Conservation (phyloP, 2,113 vertebrate species). For the Daboia siamensis region DNA sequence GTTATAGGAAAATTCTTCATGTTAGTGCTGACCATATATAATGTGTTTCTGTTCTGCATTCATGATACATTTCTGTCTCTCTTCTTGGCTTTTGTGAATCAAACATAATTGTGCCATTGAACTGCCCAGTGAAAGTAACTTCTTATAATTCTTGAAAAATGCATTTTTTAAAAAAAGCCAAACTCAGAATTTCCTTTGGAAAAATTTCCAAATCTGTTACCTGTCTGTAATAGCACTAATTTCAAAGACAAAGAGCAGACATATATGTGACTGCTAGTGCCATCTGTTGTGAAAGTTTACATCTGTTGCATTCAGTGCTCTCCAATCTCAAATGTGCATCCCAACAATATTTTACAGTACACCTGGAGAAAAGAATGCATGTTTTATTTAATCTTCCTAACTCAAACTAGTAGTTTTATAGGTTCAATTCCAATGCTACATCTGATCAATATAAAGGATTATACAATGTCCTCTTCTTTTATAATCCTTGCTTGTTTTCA, state of each 20-base stretch:
- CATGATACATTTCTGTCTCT: neutral
- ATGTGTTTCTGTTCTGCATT: neutral
- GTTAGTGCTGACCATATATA: neutral
- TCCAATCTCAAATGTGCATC: neutral
- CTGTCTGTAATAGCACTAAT: neutral
- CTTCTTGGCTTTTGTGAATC: neutral
- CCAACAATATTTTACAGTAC: neutral
- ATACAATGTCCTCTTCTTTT: neutral
- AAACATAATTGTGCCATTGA: conserved; percentile 11
- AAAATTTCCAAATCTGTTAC: neutral
- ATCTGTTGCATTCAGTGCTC: neutral
- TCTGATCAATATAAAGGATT: neutral
- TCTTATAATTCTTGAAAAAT: neutral
- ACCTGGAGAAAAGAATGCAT: neutral
- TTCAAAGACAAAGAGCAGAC: neutral
- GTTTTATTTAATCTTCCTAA: neutral
- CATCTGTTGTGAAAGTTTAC: neutral
- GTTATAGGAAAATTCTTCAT: conserved; percentile 36
- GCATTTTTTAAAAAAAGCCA: neutral
- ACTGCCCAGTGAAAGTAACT: conserved; percentile 6
- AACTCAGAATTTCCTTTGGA: neutral
- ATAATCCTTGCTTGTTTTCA: neutral
- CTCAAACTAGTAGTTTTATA: neutral
- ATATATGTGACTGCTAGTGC: neutral
- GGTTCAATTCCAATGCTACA: neutral